A percentile compares a stretch with the other conserved stretches of the same genome.
phyloP scores from a whole-genome alignment of 1,140 invertebrate genomes.

The Dreissena rostriformis region DNA sequence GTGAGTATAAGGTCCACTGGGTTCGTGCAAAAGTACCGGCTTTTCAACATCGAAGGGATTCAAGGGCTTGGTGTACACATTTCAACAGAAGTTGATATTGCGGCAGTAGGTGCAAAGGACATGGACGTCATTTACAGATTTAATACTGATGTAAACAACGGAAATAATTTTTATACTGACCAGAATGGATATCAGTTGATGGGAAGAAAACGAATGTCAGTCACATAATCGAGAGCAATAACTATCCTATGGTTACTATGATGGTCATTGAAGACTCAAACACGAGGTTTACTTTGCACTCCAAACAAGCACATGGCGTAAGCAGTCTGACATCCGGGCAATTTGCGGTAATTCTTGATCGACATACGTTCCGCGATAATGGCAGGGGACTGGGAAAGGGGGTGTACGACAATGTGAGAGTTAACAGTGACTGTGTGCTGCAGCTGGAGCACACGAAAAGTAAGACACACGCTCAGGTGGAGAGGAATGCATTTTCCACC shows the following conservation, averaged over 20 bases:
- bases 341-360: slow-evolving; percentile 93
- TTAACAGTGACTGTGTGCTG: slow-evolving; percentile 90
- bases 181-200: slow-evolving; percentile 91
- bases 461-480: neutral
- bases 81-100: slow-evolving; percentile 83
- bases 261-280: slow-evolving; percentile 90
- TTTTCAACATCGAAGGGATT: slow-evolving; percentile 37
- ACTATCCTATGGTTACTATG: slow-evolving; percentile 92
- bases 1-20: slow-evolving; percentile 84
- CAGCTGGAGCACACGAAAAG: slow-evolving; percentile 85
- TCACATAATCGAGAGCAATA: slow-evolving; percentile 92
- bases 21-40: slow-evolving; percentile 6
- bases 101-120: slow-evolving; percentile 8
- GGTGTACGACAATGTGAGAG: slow-evolving; percentile 91
- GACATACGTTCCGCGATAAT: slow-evolving; percentile 92
- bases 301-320: slow-evolving; percentile 92
- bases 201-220: slow-evolving; percentile 84
- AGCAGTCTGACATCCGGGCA: slow-evolving; percentile 91
- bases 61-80: slow-evolving; percentile 86
- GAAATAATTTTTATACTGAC: slow-evolving; percentile 91
- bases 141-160: slow-evolving; percentile 87
- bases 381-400: slow-evolving; percentile 94
- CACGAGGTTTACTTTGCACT: slow-evolving; percentile 86
- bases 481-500: slow-evolving; percentile 35
- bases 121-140: slow-evolving; percentile 90